Evolutionary conservation across 2,888 invertebrate genomes (phyloP), one percentile per base, ranked within the genome.

Genomic region (Zele albiditarsus): DNA sequence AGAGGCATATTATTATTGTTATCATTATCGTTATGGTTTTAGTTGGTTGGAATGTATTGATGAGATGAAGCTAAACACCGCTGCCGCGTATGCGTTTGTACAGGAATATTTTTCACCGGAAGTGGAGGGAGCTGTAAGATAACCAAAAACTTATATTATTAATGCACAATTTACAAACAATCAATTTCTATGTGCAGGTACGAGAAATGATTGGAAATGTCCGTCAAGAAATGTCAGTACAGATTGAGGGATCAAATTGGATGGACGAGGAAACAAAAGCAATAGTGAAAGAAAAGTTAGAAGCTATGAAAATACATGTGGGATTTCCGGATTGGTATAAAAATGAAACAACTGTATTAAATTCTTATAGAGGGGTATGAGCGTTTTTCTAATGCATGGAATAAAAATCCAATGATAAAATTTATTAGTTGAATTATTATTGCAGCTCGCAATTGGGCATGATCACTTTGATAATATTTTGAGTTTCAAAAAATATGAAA

Each of bases 261-360:
- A 92, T 93, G 92, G 92, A 92, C 77, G 87, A 87, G 8, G 85
- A 87, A 46, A 92, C 92, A 0, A 91, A 90, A 82, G 79, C 82
- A 20, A 87, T 90, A 8, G 92, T 92, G 0, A 87, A 89, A 66
- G 88, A 90, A 60, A 92, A 92, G 86, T 90, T 89, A 0, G 82
- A 89, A 62, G 85, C 88, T 8, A 91, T 92, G 87, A 87, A 88
- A 70, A 89, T 90, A 67, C 88, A 90, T 73, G 91, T 93, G 74
- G 92, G 92, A 1, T 92, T 91, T 82, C 92, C 92, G 3, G 91
- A 91, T 73, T 92, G 91, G 86, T 91, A 92, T 73, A 85, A 89
- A 38, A 90, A 92, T 81, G 85, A 89, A 33, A 85, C 87, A 14
- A 86, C 90, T 71, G 84, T 93, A 42, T 90, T 92, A 77, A 86